These are phyloP conservation scores for Cotesia typhae DNA, from an alignment of 1,140 invertebrate species.

Conservation along the genomic window DNA sequence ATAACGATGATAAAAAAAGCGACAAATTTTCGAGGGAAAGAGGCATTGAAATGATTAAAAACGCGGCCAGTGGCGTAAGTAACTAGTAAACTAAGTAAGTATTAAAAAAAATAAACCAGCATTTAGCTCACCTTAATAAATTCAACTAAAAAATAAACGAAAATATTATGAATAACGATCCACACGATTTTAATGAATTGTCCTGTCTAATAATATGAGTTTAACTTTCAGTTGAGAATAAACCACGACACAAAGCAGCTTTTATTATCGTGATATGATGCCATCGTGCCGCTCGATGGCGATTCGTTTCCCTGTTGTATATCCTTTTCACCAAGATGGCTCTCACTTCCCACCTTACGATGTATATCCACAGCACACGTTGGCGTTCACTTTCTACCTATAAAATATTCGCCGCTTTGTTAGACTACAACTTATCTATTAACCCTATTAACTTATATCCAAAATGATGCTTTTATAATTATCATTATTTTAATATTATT, in stretches of 20 bases:
- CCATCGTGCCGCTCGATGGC: constrained; percentile 29
- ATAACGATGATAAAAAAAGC: constrained; percentile 20
- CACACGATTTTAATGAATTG: not conserved
- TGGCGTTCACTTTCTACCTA: constrained; percentile 51
- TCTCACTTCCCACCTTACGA: constrained; percentile 48
- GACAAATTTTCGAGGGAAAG: constrained; percentile 11
- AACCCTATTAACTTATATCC: not conserved
- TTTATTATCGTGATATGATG: constrained; percentile 29
- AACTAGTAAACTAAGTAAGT: constrained; percentile 18
- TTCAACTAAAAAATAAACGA: not conserved
- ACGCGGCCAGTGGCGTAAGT: constrained; percentile 51
- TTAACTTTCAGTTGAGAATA: constrained; percentile 2
- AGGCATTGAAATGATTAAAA: constrained; percentile 47
- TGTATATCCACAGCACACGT: constrained; percentile 23
- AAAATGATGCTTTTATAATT: not conserved
- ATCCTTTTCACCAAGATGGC: constrained; percentile 55
- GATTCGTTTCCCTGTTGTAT: constrained; percentile 30
- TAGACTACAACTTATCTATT: no score
- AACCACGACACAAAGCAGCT: constrained; percentile 10
- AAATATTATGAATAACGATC: not conserved
- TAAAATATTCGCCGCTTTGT: constrained; percentile 28
- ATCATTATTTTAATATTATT: not conserved
- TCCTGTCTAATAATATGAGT: not conserved
- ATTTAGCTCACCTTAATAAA: constrained; percentile 22
- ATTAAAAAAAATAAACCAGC: no score